A percentile compares a stretch with the other conserved stretches of the same genome.
These are phyloP conservation scores for Epistrophe grossulariae DNA, from an alignment of 2,888 invertebrate genomes.

Conservation along the genomic window DNA sequence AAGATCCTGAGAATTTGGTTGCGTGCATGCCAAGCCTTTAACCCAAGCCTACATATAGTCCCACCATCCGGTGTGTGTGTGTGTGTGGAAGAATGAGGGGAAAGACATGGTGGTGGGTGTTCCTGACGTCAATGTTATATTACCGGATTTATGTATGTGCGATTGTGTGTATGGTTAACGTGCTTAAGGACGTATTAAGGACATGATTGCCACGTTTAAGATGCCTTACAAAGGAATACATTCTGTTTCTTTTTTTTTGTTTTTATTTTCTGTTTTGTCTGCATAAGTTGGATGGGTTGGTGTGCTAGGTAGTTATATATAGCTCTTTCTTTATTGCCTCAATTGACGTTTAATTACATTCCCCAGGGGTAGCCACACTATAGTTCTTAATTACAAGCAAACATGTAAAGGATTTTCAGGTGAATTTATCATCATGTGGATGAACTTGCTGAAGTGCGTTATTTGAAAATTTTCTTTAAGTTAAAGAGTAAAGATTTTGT, in stretches of 20 bases:
- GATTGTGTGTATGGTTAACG: conserved; percentile 57
- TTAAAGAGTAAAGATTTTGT: conserved; percentile 4
- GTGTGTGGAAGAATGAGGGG: not conserved
- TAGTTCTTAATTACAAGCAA: conserved; percentile 71
- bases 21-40: conserved; percentile 59
- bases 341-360: conserved; percentile 71
- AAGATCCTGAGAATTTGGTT: conserved; percentile 64
- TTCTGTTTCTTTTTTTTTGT: conserved; percentile 15
- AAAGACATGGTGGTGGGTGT: not conserved
- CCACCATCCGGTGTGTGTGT: conserved; percentile 9
- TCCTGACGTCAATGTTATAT: conserved; percentile 8
- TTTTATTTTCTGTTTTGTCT: not conserved
- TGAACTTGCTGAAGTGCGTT: conserved; percentile 50
- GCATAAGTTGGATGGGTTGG: conserved; percentile 4
- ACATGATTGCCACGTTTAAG: conserved; percentile 73
- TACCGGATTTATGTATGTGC: conserved; percentile 40
- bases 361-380: conserved; percentile 64
- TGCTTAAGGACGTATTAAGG: conserved; percentile 69
- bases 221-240: conserved; percentile 66
- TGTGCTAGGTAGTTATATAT: conserved; percentile 20
- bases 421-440: conserved; percentile 27
- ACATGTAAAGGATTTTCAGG: conserved; percentile 66
- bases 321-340: conserved; percentile 62
- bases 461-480: conserved; percentile 13
- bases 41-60: conserved; percentile 16